Base-by-base conservation (phyloP, 2,797 vertebrate species). In the Pangasius djambal region DNA sequence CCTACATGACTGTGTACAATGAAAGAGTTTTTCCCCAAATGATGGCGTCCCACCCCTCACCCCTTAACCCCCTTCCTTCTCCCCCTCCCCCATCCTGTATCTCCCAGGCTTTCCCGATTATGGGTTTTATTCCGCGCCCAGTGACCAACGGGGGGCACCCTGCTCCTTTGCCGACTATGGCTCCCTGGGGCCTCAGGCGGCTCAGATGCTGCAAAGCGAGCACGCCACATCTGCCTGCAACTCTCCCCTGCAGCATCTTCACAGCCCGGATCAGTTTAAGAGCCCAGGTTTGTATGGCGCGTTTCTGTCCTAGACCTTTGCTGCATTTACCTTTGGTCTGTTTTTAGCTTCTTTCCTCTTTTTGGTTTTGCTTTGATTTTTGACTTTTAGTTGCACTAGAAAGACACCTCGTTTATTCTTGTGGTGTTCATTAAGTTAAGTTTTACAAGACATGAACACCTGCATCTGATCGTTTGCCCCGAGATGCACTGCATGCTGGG, bases 121-220 rank as follows among this genome's bases (percentile, higher is more conserved):
- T 91, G 96, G 97, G 94, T 97, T 97, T 97, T 97, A 97, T 96
- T 96, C 97, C 94, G 93, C 97, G 94, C 96, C 97, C 94, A 96
- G 96, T 94, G 97, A 97, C 94, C 97, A 97, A 95, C 96, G 97
- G 96, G 96, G 96, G 94, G 96, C 96, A 90, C 95, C 96, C 92
- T 97, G 97, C 95, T 97, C 97, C 95, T 97, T 97, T 94, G 96
- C 97, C 92, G 97, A 97, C 95, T 97, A 97, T 95, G 97, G 96
- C 95, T 97, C 97, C 95, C 95, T 97, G 95, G 97, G 97, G 93
- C 97, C 97, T 93, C 97, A 96, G 95, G 96, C 96, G 91, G 97
- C 96, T 95, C 97, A 97, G 96, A 96, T 97, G 97, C 96, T 97
- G 94, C 96, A 96, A 94, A 97, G 96, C 94, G 97, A 97, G 96